Base-by-base conservation (phyloP, 1,140 invertebrate genomes). In the Diploscapter pachys region DNA sequence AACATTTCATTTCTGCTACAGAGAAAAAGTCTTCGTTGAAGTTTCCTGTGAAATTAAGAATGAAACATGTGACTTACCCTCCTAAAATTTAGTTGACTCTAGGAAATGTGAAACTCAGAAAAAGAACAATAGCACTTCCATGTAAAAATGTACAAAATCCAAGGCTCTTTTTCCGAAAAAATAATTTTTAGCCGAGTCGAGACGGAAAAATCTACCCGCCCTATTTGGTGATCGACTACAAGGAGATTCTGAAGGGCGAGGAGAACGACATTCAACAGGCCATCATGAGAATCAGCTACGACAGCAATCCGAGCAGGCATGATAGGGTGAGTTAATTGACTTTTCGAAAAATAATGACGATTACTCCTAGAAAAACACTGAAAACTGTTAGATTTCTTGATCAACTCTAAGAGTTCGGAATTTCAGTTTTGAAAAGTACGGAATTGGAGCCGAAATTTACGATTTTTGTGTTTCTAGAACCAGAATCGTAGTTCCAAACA, bases 161-260 rank as follows among this genome's bases (percentile, higher is more conserved):
- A 55, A 3, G 48, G 74, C 6, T n/a, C 50, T 4, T 53, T 79
- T 31, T 31, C 31, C 31, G 31, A 31, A 31, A 0, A 31, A 31
- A 31, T 3, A 4, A 63, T n/a, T 49, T 74, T 73, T 77, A 85
- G 55, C 77, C 79, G 11, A 78, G 77, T 0, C 56, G 62, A 49
- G 82, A 87, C 63, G 87, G 87, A 2, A 69, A 77, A 6, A 89
- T 89, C 66, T 86, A 84, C 72, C 82, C 86, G 5, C 88, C 88
- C 48, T 87, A 86, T 70, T 69, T 89, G 31, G 73, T 78, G 79
- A 71, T 81, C 56, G 63, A 73, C 61, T 71, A 63, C 3, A 51
- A 62, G 0, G 67, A 80, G 48, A 59, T 50, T 8, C 57, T 62
- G 13, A 52, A 31, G 54, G 59, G n/a, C n/a, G 13, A 31, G 4